These are phyloP conservation scores for Galeopsomyia nigrocyanea DNA, from an alignment of 2,888 invertebrate species.

Conservation along the genomic window DNA sequence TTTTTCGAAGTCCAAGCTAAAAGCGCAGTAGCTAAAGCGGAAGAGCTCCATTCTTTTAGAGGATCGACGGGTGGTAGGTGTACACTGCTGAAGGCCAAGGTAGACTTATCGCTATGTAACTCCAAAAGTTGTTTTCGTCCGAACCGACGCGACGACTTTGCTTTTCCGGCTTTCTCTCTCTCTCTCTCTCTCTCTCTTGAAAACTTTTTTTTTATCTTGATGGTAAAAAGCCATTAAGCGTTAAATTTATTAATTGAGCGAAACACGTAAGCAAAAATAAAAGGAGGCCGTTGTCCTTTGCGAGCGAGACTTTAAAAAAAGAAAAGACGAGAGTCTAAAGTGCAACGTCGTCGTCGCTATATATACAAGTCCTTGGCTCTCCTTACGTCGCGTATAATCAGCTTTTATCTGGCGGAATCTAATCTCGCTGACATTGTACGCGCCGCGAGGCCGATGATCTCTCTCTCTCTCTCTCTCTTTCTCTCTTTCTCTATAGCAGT, in stretches of 20 bases:
- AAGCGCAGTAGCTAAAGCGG: slow-evolving; percentile 16
- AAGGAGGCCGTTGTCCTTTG: neutral
- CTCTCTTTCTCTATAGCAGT: too few relatives aligned
- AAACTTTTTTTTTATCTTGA: slow-evolving; percentile 6
- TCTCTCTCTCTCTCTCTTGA: too few relatives aligned
- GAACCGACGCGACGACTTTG: neutral
- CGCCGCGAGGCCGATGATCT: slow-evolving; percentile 39
- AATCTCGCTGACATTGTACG: slow-evolving; percentile 50
- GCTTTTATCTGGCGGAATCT: slow-evolving; percentile 47
- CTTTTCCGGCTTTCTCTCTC: slow-evolving; percentile 3
- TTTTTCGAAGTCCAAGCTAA: neutral
- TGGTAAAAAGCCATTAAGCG: too few relatives aligned
- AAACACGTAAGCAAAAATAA: neutral
- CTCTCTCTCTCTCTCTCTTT: neutral
- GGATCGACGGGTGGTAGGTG: too few relatives aligned
- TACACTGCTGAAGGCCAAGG: neutral
- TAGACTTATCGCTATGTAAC: slow-evolving; percentile 28
- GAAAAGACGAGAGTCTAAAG: slow-evolving; percentile 21
- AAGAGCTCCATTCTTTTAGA: slow-evolving; percentile 6
- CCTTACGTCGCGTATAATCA: slow-evolving; percentile 28
- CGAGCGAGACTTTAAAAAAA: neutral
- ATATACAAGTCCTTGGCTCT: slow-evolving; percentile 26
- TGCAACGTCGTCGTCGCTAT: slow-evolving; percentile 17
- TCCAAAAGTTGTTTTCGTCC: slow-evolving; percentile 39
- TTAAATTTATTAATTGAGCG: neutral